Conservation (phyloP, 2,797 vertebrate genomes). For the Peromyscus melanophrys region DNA sequence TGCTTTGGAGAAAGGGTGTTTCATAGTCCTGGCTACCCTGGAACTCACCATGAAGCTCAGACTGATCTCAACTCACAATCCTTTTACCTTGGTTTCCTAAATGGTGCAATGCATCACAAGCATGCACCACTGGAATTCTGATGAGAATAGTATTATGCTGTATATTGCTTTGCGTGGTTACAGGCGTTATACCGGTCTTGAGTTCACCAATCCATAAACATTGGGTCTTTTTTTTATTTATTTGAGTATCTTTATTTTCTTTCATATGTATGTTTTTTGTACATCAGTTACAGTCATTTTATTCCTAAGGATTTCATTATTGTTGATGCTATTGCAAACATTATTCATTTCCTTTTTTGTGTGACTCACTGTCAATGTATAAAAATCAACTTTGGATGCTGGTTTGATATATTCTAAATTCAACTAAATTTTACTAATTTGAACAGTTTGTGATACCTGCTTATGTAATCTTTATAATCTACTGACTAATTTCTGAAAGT, state of each 20-base stretch:
- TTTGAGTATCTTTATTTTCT: not conserved
- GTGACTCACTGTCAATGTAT: not conserved
- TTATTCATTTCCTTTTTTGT: not conserved
- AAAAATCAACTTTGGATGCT: not conserved
- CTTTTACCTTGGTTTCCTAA: not conserved
- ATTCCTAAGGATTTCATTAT: not conserved
- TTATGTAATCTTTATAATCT: not conserved
- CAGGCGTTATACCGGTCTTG: not conserved
- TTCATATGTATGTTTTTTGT: not conserved
- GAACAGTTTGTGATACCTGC: not conserved
- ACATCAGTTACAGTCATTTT: not conserved
- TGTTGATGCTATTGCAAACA: not conserved
- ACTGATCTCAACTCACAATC: not conserved
- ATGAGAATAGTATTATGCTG: not conserved
- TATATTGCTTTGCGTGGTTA: not conserved
- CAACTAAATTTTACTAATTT: not conserved
- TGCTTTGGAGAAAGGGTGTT: not conserved
- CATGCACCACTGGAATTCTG: not conserved
- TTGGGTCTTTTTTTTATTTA: not conserved
- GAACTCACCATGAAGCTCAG: not conserved
- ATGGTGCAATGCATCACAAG: not conserved
- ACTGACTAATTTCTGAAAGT: constrained; percentile 38
- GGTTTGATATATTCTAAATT: not conserved
- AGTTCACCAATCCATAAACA: not conserved
- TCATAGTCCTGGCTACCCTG: not conserved